phyloP scores from a whole-genome alignment of 2,888 invertebrate species.

The Syritta pipiens region DNA sequence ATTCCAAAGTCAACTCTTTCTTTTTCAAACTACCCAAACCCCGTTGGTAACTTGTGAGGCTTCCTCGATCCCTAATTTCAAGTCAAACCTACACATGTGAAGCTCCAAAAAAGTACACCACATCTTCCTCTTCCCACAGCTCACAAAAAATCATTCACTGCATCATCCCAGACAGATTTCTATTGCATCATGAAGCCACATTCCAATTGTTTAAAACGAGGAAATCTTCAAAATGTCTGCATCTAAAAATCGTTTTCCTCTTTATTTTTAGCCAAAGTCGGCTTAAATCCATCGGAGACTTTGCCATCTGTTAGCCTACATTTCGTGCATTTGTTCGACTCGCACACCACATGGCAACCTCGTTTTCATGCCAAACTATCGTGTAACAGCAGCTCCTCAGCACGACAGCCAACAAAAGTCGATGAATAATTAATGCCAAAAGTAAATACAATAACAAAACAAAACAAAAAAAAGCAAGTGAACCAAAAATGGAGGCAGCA shows the following conservation, averaged over 20 bases:
- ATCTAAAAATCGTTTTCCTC: constrained; percentile 5
- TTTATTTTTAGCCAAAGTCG: not conserved
- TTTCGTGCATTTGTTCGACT: constrained; percentile 14
- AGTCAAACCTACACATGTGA: too few relatives aligned
- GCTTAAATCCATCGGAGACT: too few relatives aligned
- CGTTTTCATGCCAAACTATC: constrained; percentile 34
- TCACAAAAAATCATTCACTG: not conserved
- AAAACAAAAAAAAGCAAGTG: not conserved
- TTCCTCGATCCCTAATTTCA: too few relatives aligned
- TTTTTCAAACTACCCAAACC: too few relatives aligned
- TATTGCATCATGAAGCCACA: constrained; percentile 4
- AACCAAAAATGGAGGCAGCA: not conserved
- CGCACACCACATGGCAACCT: constrained; percentile 11
- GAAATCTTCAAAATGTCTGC: constrained; percentile 20
- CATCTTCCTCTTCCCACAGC: not conserved
- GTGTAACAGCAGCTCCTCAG: constrained; percentile 16
- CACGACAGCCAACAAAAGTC: constrained; percentile 27
- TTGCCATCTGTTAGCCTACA: constrained; percentile 22
- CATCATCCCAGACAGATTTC: not conserved
- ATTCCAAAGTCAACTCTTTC: too few relatives aligned
- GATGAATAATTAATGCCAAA: constrained; percentile 50
- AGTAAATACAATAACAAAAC: constrained; percentile 17
- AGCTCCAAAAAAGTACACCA: not conserved
- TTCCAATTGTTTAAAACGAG: constrained; percentile 21
- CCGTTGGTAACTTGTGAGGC: too few relatives aligned